A percentile compares a stretch with the other conserved stretches of the same genome.
phyloP scores from a whole-genome alignment of 2,888 invertebrate genomes.

The Acronicta psi region DNA sequence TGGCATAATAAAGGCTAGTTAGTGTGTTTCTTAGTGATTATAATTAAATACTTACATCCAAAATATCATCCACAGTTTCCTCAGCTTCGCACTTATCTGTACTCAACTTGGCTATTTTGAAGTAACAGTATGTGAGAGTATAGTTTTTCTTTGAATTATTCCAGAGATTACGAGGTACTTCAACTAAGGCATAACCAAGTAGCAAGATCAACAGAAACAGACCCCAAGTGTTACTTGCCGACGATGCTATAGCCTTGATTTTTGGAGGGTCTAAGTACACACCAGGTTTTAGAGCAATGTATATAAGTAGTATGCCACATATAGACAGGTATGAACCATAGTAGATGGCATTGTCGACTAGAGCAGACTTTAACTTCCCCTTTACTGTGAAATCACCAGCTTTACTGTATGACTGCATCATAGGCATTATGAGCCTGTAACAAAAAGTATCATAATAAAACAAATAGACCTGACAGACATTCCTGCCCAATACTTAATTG shows the following conservation, averaged over 20 bases:
- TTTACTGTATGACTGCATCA: conserved; percentile 99
- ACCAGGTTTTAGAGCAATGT: conserved; percentile 97
- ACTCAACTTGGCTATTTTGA: conserved; percentile 97
- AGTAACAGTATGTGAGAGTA: conserved; percentile 95
- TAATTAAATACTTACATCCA: conserved; percentile 91
- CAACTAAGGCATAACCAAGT: conserved; percentile 97
- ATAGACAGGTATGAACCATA: conserved; percentile 98
- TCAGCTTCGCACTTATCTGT: conserved; percentile 99
- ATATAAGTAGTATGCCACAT: conserved; percentile 97
- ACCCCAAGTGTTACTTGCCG: conserved; percentile 99
- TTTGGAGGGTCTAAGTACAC: conserved; percentile 96
- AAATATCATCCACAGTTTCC: conserved; percentile 97
- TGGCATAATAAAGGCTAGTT: not conserved
- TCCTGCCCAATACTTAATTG: too few relatives aligned
- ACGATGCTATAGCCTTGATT: conserved; percentile 98
- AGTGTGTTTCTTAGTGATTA: not conserved
- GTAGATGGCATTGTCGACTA: conserved; percentile 99
- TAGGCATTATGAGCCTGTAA: conserved; percentile 97
- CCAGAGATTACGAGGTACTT: conserved; percentile 97
- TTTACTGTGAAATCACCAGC: conserved; percentile 99
- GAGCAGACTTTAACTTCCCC: conserved; percentile 97
- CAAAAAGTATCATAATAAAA: conserved; percentile 6
- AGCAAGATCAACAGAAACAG: conserved; percentile 97
- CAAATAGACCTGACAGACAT: too few relatives aligned
- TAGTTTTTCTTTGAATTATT: conserved; percentile 96